Base-by-base conservation (phyloP, 2,113 vertebrate genomes). In the Vidua chalybeata region DNA sequence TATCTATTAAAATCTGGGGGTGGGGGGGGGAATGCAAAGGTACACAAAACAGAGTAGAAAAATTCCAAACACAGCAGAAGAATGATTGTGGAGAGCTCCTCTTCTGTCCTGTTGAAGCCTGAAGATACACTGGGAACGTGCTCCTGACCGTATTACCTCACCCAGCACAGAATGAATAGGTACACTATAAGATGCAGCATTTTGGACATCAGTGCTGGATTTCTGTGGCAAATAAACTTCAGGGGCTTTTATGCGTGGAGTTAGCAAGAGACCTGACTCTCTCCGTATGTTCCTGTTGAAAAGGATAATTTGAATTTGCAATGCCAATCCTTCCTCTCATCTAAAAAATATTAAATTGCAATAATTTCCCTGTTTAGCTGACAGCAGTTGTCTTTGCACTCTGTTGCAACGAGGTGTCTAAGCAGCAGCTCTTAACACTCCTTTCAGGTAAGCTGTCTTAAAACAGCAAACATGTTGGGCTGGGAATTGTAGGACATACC, bases 161-260 rank as follows among this genome's bases (percentile, higher is more conserved):
- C 21, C 21, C 41, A 58, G 33, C 33, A 31, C 10, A 56, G 23
- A 84, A 37, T 17, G 26, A 93, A 30, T 2, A 90, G 19, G 18
- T 52, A n/a, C 7, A 3, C 13, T 13, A 2, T 8, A 41, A 15
- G 0, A 5, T 43, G 20, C 24, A 27, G 4, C 3, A 75, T 23
- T 55, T 59, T 75, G 23, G n/a, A 21, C 27, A 43, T 49, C 17
- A 49, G 9, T 16, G 23, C 12, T 37, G 20, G 4, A 56, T 93
- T 92, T 72, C 15, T 45, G 62, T 68, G 37, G 21, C 22, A 90
- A 90, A 88, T 39, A 69, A 73, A 43, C 14, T 73, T 79, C 49
- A 58, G 37, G 10, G 33, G 2, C 12, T 67, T 72, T 58, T 33
- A 19, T 55, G 9, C 9, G 6, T 33, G 14, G 14, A 43, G 8